A percentile compares a stretch with the other conserved stretches of the same genome.
phyloP scores from a whole-genome alignment of 2,797 vertebrate species.

The Salmo trutta region DNA sequence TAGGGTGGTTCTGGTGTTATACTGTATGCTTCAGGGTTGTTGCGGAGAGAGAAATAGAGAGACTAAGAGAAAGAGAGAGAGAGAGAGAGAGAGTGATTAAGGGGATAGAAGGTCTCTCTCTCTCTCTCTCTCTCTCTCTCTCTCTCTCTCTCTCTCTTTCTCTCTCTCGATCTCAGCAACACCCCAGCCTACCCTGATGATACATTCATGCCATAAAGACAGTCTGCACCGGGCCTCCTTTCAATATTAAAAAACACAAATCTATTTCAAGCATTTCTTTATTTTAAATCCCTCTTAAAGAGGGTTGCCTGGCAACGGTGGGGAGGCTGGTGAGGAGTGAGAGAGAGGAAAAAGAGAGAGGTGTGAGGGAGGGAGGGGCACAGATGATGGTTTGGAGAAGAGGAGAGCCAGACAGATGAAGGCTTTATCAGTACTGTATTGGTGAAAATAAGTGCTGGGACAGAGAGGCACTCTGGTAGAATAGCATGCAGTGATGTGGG shows the following conservation, averaged over 20 bases:
- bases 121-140: not conserved
- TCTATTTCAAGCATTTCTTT: slow-evolving; percentile 50
- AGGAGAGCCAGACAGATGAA: not conserved
- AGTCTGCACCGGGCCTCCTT: slow-evolving; percentile 3
- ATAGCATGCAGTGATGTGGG: not conserved
- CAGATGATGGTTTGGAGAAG: not conserved
- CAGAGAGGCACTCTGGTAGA: not conserved
- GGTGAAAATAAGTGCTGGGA: not conserved
- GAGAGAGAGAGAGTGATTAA: not conserved
- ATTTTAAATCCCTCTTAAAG: slow-evolving; percentile 53
- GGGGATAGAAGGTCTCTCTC: not conserved
- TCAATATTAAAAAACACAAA: slow-evolving; percentile 34
- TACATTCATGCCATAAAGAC: slow-evolving; percentile 14
- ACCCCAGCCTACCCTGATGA: not conserved
- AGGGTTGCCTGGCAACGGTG: slow-evolving; percentile 69
- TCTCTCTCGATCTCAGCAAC: not conserved
- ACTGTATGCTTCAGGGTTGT: not conserved
- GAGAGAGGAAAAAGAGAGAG: slow-evolving; percentile 4
- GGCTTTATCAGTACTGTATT: not conserved
- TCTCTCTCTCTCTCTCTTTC: not conserved
- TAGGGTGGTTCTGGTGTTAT: not conserved
- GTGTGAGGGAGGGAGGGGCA: not conserved
- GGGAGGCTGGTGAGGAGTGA: slow-evolving; percentile 22
- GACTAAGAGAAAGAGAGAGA: not conserved
- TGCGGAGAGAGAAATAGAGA: not conserved